Percentiles rank a stretch among this genome's conserved stretches.
Evolutionary conservation across 2,888 invertebrate genomes (phyloP).

Genomic region (Seira musarum): DNA sequence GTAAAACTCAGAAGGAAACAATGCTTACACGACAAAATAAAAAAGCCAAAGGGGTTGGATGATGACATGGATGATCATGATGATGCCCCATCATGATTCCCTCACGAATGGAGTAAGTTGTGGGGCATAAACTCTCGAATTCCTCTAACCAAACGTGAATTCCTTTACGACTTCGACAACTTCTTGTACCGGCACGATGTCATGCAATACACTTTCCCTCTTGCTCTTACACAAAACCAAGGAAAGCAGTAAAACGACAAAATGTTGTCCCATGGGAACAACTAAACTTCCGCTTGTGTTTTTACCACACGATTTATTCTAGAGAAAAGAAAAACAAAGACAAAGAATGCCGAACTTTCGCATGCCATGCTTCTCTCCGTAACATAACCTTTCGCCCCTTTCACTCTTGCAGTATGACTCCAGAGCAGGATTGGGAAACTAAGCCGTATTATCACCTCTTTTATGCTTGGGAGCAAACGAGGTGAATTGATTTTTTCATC

Average conservation of each 20-base stretch:
- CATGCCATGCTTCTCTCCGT: not conserved
- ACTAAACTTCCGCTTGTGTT: constrained; percentile 58
- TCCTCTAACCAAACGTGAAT: not conserved
- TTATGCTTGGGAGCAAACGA: too few relatives aligned
- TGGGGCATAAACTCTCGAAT: not conserved
- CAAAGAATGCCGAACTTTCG: constrained; percentile 44
- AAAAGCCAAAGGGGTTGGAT: not conserved
- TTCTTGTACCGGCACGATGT: not conserved
- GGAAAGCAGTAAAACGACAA: constrained; percentile 65
- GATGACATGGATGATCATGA: constrained; percentile 2
- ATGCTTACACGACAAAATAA: not conserved
- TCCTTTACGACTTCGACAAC: not conserved
- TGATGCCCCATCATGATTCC: constrained; percentile 10
- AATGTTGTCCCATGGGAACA: constrained; percentile 67
- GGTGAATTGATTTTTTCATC: not conserved
- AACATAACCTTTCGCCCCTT: too few relatives aligned
- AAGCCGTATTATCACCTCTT: too few relatives aligned
- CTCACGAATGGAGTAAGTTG: not conserved
- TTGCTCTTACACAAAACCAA: not conserved
- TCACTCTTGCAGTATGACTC: too few relatives aligned
- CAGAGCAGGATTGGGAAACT: too few relatives aligned
- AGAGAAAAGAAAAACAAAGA: not conserved
- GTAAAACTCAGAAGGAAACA: not conserved
- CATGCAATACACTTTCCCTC: not conserved
- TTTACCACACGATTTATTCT: not conserved